phyloP scores from a whole-genome alignment of 2,888 invertebrate species.

The Mesorhabditis sp. region DNA sequence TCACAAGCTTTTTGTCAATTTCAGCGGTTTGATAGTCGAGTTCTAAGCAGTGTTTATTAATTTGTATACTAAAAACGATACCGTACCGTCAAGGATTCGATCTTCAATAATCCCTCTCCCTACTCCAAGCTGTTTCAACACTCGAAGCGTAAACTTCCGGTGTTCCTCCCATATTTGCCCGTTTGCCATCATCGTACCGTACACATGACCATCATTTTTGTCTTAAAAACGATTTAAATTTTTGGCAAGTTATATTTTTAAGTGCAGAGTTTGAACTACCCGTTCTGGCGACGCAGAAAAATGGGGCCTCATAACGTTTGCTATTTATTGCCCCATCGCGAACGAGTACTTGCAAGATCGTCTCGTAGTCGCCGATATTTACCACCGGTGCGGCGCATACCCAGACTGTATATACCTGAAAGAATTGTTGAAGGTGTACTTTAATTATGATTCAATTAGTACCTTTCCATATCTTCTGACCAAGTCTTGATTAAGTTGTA shows the following conservation, averaged over 20 bases:
- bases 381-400: background rate
- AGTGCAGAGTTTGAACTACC: background rate
- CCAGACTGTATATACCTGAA: background rate
- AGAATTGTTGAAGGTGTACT: background rate
- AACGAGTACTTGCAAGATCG: background rate
- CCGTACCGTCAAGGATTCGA: conserved; percentile 19
- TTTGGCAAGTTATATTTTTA: too few species aligned
- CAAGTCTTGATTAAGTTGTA: background rate
- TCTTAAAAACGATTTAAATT: too few species aligned
- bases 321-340: background rate
- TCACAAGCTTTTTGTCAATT: background rate
- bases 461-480: background rate
- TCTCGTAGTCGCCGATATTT: conserved; percentile 3
- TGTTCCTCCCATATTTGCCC: conserved; percentile 27
- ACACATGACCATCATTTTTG: background rate
- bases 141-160: conserved; percentile 25
- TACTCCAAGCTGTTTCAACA: conserved; percentile 24
- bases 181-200: conserved; percentile 26
- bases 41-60: background rate
- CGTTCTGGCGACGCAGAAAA: background rate
- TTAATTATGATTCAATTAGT: background rate
- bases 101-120: conserved; percentile 24
- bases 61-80: conserved; percentile 9
- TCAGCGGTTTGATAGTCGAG: conserved; percentile 14
- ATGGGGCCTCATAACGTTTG: background rate